These are phyloP conservation scores for Cyrtorhinus lividipennis DNA, from an alignment of 1,140 invertebrate species.

Conservation along the genomic window DNA sequence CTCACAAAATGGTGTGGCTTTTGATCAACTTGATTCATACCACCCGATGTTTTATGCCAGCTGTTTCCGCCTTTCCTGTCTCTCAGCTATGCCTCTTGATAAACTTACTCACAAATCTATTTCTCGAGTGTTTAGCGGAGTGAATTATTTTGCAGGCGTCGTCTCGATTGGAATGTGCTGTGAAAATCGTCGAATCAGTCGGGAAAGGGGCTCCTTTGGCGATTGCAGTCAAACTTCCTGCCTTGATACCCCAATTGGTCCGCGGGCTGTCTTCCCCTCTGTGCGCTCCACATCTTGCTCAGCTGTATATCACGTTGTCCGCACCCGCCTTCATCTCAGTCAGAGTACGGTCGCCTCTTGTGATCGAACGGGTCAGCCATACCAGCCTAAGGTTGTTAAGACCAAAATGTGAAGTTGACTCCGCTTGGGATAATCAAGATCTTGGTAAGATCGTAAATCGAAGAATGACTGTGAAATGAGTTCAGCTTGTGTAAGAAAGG, in stretches of 20 bases:
- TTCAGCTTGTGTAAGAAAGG: too few relatives aligned
- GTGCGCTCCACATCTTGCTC: constrained; percentile 44
- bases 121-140: too few relatives aligned
- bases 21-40: too few relatives aligned
- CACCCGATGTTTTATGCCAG: too few relatives aligned
- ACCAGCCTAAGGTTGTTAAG: constrained; percentile 53
- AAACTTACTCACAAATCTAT: too few relatives aligned
- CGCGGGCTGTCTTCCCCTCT: constrained; percentile 49
- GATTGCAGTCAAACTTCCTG: constrained; percentile 28
- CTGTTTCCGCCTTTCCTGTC: too few relatives aligned
- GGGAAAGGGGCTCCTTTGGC: constrained; percentile 31
- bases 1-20: too few relatives aligned
- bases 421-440: constrained; percentile 60
- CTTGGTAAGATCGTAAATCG: constrained; percentile 32
- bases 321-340: constrained; percentile 21
- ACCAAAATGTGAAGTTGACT: constrained; percentile 62
- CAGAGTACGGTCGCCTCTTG: background rate
- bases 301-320: constrained; percentile 43
- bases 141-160: background rate
- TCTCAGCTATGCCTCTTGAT: too few relatives aligned
- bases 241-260: constrained; percentile 45
- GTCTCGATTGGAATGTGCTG: background rate
- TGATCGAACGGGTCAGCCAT: constrained; percentile 37
- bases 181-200: constrained; percentile 28
- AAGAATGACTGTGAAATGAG: too few relatives aligned